Conservation (phyloP, 1,140 invertebrate genomes). For the Pseudomyrmex dendroicus region DNA sequence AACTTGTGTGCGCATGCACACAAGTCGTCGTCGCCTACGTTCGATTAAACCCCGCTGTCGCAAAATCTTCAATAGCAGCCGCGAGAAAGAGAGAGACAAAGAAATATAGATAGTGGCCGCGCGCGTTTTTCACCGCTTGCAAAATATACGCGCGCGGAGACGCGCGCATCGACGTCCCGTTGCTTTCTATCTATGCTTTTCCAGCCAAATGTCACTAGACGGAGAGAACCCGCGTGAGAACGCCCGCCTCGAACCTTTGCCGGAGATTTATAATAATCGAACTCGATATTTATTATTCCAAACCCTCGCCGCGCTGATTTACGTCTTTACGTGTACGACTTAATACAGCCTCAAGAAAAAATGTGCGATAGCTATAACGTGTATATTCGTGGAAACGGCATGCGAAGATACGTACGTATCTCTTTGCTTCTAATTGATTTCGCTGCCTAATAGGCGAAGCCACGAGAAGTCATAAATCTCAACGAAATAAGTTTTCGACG, state of each 20-base stretch:
- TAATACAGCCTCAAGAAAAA: not conserved
- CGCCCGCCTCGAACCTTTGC: constrained; percentile 40
- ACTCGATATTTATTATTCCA: constrained; percentile 56
- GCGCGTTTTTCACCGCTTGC: constrained; percentile 66
- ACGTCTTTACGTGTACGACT: constrained; percentile 2
- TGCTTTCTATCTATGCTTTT: constrained; percentile 65
- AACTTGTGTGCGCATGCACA: constrained; percentile 68
- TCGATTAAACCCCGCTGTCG: constrained; percentile 64
- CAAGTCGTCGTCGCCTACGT: constrained; percentile 73
- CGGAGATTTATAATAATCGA: constrained; percentile 64
- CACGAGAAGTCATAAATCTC: constrained; percentile 16
- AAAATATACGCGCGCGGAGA: constrained; percentile 53
- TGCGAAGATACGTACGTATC: not conserved
- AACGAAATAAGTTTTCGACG: not conserved
- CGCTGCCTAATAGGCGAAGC: not conserved
- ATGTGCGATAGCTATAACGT: not conserved
- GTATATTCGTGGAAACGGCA: not conserved
- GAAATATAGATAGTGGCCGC: constrained; percentile 19
- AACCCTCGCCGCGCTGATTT: constrained; percentile 20
- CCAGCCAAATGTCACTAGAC: constrained; percentile 65
- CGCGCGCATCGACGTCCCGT: constrained; percentile 34
- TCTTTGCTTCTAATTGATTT: constrained; percentile 12
- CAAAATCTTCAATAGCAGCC: constrained; percentile 48
- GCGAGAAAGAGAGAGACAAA: not conserved
- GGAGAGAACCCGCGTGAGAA: constrained; percentile 35